Conservation (phyloP, 2,113 vertebrate genomes). For the Oxyruncus cristatus region DNA sequence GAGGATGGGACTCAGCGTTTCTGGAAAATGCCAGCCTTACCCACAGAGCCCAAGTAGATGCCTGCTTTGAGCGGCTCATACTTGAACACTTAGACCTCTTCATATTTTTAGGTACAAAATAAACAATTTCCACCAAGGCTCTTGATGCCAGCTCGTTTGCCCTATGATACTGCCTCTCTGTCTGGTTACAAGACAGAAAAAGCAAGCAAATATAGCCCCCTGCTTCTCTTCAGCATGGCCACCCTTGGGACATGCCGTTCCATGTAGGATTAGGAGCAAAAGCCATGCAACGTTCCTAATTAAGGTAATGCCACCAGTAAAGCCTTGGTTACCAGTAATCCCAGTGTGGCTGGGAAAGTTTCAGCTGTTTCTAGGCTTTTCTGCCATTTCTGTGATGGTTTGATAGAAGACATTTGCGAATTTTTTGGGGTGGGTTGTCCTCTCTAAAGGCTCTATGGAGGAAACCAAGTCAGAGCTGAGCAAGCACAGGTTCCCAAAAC, state of each 20-base stretch:
- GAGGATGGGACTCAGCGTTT: background rate
- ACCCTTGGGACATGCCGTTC: constrained; percentile 1
- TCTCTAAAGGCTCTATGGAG: background rate
- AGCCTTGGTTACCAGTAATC: background rate
- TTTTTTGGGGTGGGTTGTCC: rapidly evolving
- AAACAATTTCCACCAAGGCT: constrained; percentile 22
- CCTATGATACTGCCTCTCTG: background rate
- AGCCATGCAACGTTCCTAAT: background rate
- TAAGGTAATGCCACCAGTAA: constrained; percentile 16
- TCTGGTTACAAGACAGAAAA: constrained; percentile 2
- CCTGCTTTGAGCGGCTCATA: background rate
- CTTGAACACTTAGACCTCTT: constrained; percentile 10
- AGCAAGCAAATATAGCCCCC: background rate
- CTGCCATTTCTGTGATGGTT: background rate
- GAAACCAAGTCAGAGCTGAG: background rate
- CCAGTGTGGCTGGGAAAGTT: background rate
- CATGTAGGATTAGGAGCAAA: background rate
- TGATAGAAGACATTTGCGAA: background rate
- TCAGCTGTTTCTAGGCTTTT: background rate
- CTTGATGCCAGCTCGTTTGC: background rate
- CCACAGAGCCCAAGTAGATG: background rate
- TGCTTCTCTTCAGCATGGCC: background rate
- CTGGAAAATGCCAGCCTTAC: constrained; percentile 15
- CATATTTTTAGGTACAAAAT: constrained; percentile 47
- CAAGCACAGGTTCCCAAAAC: background rate